These are phyloP conservation scores for Sciaenops ocellatus DNA, from an alignment of 2,797 vertebrate species.

Conservation along the genomic window DNA sequence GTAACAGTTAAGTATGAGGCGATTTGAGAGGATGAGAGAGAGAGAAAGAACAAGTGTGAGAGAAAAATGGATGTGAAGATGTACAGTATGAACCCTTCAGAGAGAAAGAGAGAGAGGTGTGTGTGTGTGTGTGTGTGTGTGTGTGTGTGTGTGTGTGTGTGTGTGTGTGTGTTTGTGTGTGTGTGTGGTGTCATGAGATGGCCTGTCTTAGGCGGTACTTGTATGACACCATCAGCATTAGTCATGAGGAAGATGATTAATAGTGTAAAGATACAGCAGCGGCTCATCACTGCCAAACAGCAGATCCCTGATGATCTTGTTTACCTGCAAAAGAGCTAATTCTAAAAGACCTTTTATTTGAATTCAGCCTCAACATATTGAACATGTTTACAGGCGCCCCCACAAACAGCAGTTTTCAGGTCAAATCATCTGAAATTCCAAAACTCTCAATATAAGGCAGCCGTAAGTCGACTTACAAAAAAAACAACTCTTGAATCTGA, in stretches of 20 bases:
- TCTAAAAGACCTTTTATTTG: neutral
- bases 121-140: conserved; percentile 25
- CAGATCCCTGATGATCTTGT: conserved; percentile 55
- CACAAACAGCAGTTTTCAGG: no score
- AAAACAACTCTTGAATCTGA: no score
- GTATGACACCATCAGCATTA: conserved; percentile 73
- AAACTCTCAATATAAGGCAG: no score
- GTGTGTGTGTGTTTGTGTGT: conserved; percentile 20
- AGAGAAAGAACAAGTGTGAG: conserved; percentile 60
- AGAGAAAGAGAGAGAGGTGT: conserved; percentile 27
- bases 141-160: conserved; percentile 28
- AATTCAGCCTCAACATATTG: neutral
- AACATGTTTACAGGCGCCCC: neutral
- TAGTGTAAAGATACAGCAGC: conserved; percentile 71
- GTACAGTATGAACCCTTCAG: conserved; percentile 66
- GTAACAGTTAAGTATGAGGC: conserved; percentile 68
- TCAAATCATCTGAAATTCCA: no score
- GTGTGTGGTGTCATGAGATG: conserved; percentile 62
- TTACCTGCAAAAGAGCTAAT: conserved; percentile 33
- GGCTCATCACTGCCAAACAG: conserved; percentile 60
- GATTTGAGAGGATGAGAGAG: conserved; percentile 74
- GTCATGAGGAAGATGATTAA: conserved; percentile 77
- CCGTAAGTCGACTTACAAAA: no score
- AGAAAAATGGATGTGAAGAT: conserved; percentile 74
- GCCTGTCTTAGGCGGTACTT: conserved; percentile 63